Evolutionary conservation across 2,797 vertebrate genomes (phyloP), one percentile per base, ranked within the genome.

Genomic region (Hemibagrus guttatus): DNA sequence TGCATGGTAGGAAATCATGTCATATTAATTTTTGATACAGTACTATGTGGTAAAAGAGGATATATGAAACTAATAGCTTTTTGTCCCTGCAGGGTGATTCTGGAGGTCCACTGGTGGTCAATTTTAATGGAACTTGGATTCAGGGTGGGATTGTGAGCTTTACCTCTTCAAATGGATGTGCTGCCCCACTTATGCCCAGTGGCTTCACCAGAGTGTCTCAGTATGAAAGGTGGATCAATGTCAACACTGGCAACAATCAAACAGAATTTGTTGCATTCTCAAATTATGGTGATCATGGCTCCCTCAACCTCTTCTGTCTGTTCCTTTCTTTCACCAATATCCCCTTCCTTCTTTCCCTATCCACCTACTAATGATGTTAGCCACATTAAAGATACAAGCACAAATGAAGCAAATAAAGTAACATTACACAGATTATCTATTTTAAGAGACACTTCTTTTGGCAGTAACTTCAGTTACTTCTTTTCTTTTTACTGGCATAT

Each of bases 41-140:
- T 46, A 11, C 19, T 61, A 26, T 52, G 49, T n/a, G 35, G 6
- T 39, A 64, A 13, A 85, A 59, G 13, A 78, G 23, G 17, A 79
- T 19, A 21, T 7, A 74, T 16, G 23, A 7, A 85, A 23, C 39
- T 11, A 54, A 63, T 5, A 56, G 39, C 17, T 56, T 52, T 23
- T 52, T 59, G 9, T 86, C 21, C 23, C 14, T 69, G 54, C 75
- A 86, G 86, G 89, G 87, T 35, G 89, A 88, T 68, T 85, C 89
- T 87, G 92, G 92, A 89, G 89, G 88, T 79, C 93, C 92, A 56
- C 0, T 90, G 85, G 90, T 90, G 13, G 35, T 54, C 26, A 56
- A 76, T 85, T 85, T 85, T 59, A 83, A 76, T 39, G 2, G 11
- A 28, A 3, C 3, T 13, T 91, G 87, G 90, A 78, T 84, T 46